Evolutionary conservation across 1,140 invertebrate genomes (phyloP), one percentile per base, ranked within the genome.

Genomic region (Phocides pigmalion): DNA sequence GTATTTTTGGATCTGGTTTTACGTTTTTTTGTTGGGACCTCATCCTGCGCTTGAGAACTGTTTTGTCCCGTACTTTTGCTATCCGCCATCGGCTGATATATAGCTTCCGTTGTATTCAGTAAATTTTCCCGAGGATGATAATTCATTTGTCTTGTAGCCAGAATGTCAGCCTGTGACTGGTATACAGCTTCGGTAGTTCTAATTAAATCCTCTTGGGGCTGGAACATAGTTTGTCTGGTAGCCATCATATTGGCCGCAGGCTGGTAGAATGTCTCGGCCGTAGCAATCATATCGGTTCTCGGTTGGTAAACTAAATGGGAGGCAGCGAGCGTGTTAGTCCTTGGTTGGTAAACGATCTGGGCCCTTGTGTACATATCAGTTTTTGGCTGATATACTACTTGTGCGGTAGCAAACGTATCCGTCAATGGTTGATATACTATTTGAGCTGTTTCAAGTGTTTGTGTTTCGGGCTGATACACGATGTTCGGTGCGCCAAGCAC

Each of bases 331-430:
- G 6, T 56, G 22, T 42, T 42, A 2, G 19, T 42, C 19, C 20
- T 5, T 6, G 51, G 51, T 56, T 56, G 51, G 12, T 42, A 42
- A 15, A 56, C 11, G n/a, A 56, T 28, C 14, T 42, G 37, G n/a
- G 19, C n/a, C 4, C 1, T 32, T 0, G 53, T 41, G 4, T 25
- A 56, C 6, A 22, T 17, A 11, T 22, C 20, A 5, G 53, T 56
- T 4, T 22, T 14, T 0, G 53, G 20, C 5, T 56, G 53, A 44
- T 56, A 56, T 11, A 15, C 12, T 3, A 58, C 22, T 6, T 58
- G 53, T 17, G 37, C 41, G 12, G 53, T 6, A 25, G 14, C 39
- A 22, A 42, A 25, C 4, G 39, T 42, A 12, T 58, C 20, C n/a
- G 39, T 44, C 25, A 22, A 15, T 9, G 51, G 35, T 28, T 58